These are phyloP conservation scores for Trachelipus rathkii DNA, from an alignment of 1,140 invertebrate species.

Conservation along the genomic window DNA sequence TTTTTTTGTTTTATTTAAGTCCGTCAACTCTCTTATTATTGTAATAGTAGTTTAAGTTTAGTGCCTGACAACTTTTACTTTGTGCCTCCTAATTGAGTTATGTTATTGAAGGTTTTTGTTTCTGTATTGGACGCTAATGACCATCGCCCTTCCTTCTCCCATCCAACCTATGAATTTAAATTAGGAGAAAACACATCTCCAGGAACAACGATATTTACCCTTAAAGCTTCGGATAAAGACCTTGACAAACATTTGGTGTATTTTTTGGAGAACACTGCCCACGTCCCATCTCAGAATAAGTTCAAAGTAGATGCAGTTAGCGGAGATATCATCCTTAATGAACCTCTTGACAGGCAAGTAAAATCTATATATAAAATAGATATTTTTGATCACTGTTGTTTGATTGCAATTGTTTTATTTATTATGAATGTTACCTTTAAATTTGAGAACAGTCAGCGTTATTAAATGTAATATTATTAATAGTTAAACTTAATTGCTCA, in stretches of 20 bases:
- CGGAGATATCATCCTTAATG: slow-evolving; percentile 65
- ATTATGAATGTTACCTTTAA: no score
- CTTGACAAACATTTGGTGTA: slow-evolving; percentile 68
- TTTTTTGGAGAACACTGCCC: slow-evolving; percentile 69
- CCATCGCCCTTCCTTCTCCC: slow-evolving; percentile 61
- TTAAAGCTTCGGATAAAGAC: slow-evolving; percentile 67
- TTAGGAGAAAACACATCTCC: slow-evolving; percentile 51
- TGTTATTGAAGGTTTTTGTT: slow-evolving; percentile 56
- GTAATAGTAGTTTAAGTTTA: background rate
- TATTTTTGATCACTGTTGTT: no score
- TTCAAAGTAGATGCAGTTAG: slow-evolving; percentile 77
- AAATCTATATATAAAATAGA: background rate
- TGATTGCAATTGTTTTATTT: no score
- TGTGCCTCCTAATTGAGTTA: background rate
- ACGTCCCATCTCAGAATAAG: slow-evolving; percentile 64
- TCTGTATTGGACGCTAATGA: slow-evolving; percentile 78
- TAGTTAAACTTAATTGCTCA: background rate
- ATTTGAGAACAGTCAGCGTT: no score
- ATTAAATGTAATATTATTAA: no score
- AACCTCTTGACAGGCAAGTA: slow-evolving; percentile 63
- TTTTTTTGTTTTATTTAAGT: background rate
- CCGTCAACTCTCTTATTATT: background rate
- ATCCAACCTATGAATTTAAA: slow-evolving; percentile 49
- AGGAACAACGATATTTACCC: slow-evolving; percentile 53
- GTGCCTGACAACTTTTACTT: background rate